Percentiles rank a stretch among this genome's conserved stretches.
phyloP scores from a whole-genome alignment of 2,113 vertebrate genomes.

The Trematomus loennbergii region DNA sequence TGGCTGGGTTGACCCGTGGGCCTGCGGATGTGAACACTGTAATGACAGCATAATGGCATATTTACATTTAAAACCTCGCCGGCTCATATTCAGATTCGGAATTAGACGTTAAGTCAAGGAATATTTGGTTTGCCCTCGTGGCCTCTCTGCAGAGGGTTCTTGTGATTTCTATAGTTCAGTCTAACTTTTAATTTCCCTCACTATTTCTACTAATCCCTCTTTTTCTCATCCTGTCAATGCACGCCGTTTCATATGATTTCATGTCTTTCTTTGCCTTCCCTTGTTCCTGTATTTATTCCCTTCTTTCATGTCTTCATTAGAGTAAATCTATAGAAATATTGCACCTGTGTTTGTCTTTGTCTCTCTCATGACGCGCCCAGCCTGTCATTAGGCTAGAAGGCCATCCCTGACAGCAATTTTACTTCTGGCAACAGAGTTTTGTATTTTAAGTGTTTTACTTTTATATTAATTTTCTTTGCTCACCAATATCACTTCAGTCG shows the following conservation, averaged over 20 bases:
- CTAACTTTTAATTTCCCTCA: conserved; percentile 92
- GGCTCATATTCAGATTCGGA: conserved; percentile 96
- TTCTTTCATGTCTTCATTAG: conserved; percentile 48
- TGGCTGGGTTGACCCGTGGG: conserved; percentile 96
- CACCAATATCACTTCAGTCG: conserved; percentile 58
- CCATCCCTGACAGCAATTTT: conserved; percentile 63
- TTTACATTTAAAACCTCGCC: conserved; percentile 98
- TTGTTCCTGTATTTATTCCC: conserved; percentile 50
- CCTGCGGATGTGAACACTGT: conserved; percentile 94
- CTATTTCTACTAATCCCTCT: conserved; percentile 81
- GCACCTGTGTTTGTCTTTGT: conserved; percentile 42
- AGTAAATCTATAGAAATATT: conserved; percentile 57
- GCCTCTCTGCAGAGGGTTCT: conserved; percentile 83
- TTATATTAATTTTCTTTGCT: conserved; percentile 74
- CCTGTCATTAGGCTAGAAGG: conserved; percentile 61
- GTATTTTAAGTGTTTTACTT: conserved; percentile 78
- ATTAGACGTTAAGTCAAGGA: conserved; percentile 96
- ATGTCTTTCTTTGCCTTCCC: conserved; percentile 52
- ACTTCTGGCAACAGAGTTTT: conserved; percentile 69
- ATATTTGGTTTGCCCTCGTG: conserved; percentile 97
- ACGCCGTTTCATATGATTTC: conserved; percentile 2
- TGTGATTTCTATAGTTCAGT: conserved; percentile 86
- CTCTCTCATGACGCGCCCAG: conserved; percentile 55
- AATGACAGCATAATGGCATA: conserved; percentile 99
- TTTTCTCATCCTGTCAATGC: conserved; percentile 64